Evolutionary conservation across 2,113 vertebrate genomes (phyloP).

Genomic region (Galbula dea): DNA sequence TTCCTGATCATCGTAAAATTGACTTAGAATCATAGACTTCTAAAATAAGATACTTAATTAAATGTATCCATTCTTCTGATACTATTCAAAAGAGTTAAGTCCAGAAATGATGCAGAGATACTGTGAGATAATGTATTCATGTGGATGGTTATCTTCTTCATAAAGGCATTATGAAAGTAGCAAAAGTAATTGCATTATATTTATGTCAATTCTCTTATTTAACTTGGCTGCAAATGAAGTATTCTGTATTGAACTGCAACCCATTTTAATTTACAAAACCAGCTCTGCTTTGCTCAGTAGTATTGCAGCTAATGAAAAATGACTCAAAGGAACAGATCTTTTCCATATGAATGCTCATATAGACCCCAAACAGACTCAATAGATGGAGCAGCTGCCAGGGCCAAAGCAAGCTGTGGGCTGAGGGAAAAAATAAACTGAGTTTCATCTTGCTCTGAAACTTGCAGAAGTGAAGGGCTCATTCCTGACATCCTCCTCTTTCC

Average conservation of each 20-base stretch:
- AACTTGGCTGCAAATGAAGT: conserved; percentile 62
- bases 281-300: conserved; percentile 38
- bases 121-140: conserved; percentile 35
- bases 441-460: background rate
- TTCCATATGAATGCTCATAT: conserved; percentile 36
- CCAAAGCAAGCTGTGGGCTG: background rate
- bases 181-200: conserved; percentile 63
- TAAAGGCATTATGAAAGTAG: conserved; percentile 49
- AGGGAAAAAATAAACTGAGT: background rate
- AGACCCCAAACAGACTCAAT: background rate
- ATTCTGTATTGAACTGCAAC: conserved; percentile 64
- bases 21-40: background rate
- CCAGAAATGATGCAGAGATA: conserved; percentile 29
- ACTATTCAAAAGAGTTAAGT: conserved; percentile 48
- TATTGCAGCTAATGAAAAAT: conserved; percentile 58
- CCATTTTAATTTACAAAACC: conserved; percentile 62
- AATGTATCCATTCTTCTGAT: conserved; percentile 48
- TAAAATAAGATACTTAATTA: conserved; percentile 66
- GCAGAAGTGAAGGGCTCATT: background rate
- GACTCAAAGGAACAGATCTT: conserved; percentile 52
- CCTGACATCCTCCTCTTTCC: background rate
- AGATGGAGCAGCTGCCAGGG: background rate
- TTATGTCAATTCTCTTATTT: conserved; percentile 69
- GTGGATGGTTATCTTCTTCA: conserved; percentile 58
- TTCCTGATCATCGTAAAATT: conserved; percentile 31